Evolutionary conservation across 2,888 invertebrate species (phyloP).

Genomic region (Hypselothyrea guttata): DNA sequence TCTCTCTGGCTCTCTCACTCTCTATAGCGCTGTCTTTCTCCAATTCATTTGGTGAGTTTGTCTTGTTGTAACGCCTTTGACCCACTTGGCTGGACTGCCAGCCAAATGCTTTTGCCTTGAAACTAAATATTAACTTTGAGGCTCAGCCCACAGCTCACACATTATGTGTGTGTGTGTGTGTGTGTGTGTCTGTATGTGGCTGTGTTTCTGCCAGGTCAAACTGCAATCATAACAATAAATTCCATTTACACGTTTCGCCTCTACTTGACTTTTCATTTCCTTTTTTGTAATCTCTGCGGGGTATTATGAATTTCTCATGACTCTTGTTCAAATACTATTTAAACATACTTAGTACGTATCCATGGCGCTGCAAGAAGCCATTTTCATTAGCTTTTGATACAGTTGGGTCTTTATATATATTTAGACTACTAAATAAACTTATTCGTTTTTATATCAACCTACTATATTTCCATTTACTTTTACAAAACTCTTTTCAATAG

Average conservation of each 20-base stretch:
- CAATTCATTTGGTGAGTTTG: conserved; percentile 18
- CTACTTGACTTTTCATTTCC: conserved; percentile 28
- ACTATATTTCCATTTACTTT: too few species aligned
- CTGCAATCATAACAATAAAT: conserved; percentile 72
- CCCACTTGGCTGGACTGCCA: conserved; percentile 48
- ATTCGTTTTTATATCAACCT: too few species aligned
- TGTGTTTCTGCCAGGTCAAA: conserved; percentile 36
- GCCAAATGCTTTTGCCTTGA: conserved; percentile 46
- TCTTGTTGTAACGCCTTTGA: conserved; percentile 50
- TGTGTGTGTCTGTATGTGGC: conserved; percentile 2
- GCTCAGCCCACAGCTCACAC: conserved; percentile 30
- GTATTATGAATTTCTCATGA: conserved; percentile 15
- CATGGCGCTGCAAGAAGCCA: too few species aligned
- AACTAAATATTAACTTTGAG: conserved; percentile 57
- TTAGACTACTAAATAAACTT: too few species aligned
- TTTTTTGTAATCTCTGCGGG: conserved; percentile 6
- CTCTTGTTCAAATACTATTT: too few species aligned
- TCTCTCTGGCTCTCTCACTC: not conserved
- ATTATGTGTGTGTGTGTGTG: conserved; percentile 9
- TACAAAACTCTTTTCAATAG: too few species aligned
- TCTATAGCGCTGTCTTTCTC: not conserved
- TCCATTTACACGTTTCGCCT: conserved; percentile 59
- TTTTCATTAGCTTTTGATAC: too few species aligned
- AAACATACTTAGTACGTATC: too few species aligned
- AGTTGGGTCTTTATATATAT: too few species aligned